Conservation (phyloP, 1,140 invertebrate species). For the Chionoecetes opilio region DNA sequence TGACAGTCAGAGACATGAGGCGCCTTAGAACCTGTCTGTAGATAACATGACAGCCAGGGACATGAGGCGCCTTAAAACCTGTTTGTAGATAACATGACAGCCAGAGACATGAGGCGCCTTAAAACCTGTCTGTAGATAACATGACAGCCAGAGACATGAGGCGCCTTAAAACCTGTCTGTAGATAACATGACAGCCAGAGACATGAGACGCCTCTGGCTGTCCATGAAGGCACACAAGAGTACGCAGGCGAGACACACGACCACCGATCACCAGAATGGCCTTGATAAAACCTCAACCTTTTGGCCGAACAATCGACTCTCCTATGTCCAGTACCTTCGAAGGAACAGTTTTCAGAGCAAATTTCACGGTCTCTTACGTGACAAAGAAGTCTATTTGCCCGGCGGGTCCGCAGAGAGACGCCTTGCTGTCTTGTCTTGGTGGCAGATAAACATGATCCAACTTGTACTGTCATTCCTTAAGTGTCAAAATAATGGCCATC, state of each 20-base stretch:
- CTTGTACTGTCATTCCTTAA: background rate
- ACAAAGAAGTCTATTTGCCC: background rate
- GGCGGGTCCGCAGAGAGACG: background rate
- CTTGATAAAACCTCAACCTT: background rate
- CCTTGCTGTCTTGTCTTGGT: background rate
- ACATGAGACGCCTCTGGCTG: no score
- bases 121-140: no score
- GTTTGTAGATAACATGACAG: no score
- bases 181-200: no score
- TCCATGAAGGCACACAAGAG: background rate
- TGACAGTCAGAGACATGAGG: no score
- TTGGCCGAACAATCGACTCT: background rate
- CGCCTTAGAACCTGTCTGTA: no score
- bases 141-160: no score
- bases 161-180: no score
- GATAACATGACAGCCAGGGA: no score
- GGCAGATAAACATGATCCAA: background rate
- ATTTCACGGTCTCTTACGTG: constrained; percentile 7
- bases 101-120: no score
- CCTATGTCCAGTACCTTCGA: background rate
- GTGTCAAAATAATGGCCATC: background rate
- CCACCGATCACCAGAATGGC: background rate
- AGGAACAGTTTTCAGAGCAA: background rate
- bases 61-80: no score
- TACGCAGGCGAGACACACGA: background rate